Base-by-base conservation (phyloP, 2,888 invertebrate genomes). In the Poecilus cupreus region DNA sequence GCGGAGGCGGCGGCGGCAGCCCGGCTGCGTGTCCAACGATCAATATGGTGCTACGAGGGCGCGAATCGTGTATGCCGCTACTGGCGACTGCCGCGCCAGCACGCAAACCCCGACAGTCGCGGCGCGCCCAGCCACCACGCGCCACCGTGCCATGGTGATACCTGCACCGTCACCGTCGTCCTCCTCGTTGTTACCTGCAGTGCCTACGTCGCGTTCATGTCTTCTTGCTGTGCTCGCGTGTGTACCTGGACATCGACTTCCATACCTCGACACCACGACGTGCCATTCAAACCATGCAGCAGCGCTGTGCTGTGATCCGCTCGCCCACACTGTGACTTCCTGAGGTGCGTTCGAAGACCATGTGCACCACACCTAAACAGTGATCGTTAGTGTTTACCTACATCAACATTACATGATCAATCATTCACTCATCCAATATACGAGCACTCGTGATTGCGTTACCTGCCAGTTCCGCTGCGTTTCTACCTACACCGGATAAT, bases 1-100 rank as follows among this genome's bases (percentile, higher is more conserved):
- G 46, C 13, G 22, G 60, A 74, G 43, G 51, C 75, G 51, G 68
- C 74, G 39, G 49, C 72, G 49, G 43, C 68, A 22, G 54, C 82
- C 80, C 82, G 76, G 82, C 57, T 74, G 70, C 57, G 60, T 74
- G 82, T 76, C 76, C 51, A 24, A 76, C 76, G 79, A 79, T 79
- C 79, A 79, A 79, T 79, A 79, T 79, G 79, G 68, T 68, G 79
- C 79, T 60, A 68, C 22, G 79, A 79, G 79, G 68, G 79, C 43
- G 68, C 68, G 64, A 79, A 64, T 60, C 60, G 64, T 76, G 57
- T 54, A 54, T 74, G 51, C 26, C 18, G 26, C 74, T 13, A 20
- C n/a, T 46, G 13, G 46, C 13, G 46, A n/a, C 54, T 54, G 20
- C 10, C 11, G 18, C 54, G 54, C 16, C 46, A 60, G 68, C 37